phyloP scores from a whole-genome alignment of 1,140 invertebrate genomes.

The Ceratina australensis region DNA sequence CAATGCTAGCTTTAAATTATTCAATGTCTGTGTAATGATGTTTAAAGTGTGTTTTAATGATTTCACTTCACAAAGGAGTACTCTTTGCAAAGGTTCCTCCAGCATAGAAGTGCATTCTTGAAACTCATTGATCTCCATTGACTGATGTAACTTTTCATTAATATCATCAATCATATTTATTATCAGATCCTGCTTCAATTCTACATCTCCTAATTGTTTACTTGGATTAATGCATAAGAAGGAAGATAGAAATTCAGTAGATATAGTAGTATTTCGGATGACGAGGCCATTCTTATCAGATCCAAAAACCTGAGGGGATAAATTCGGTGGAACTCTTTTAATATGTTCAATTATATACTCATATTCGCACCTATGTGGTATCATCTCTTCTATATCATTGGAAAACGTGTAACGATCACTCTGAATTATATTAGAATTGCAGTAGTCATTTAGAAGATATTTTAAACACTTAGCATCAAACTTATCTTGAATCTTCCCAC shows the following conservation, averaged over 20 bases:
- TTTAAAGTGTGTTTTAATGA: conserved; percentile 82
- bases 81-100: conserved; percentile 83
- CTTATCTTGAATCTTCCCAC: conserved; percentile 85
- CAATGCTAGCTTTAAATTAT: conserved; percentile 82
- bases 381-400: conserved; percentile 79
- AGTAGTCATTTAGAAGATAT: conserved; percentile 82
- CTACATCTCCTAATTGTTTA: conserved; percentile 20
- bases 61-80: conserved; percentile 83
- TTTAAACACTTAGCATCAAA: conserved; percentile 82
- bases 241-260: conserved; percentile 78
- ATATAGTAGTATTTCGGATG: conserved; percentile 80
- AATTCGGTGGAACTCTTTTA: conserved; percentile 73
- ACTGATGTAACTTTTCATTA: conserved; percentile 76
- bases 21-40: conserved; percentile 78
- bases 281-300: conserved; percentile 84
- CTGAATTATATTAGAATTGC: conserved; percentile 73
- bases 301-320: conserved; percentile 83
- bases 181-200: conserved; percentile 38
- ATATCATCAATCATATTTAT: conserved; percentile 78
- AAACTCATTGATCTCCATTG: conserved; percentile 78
- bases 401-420: conserved; percentile 64
- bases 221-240: conserved; percentile 72
- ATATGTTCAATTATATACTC: conserved; percentile 85
- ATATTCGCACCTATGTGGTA: conserved; percentile 84
- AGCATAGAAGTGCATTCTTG: conserved; percentile 80